Evolutionary conservation across 2,113 vertebrate genomes (phyloP), one percentile per base, ranked within the genome.

Genomic region (Alethe castanea): DNA sequence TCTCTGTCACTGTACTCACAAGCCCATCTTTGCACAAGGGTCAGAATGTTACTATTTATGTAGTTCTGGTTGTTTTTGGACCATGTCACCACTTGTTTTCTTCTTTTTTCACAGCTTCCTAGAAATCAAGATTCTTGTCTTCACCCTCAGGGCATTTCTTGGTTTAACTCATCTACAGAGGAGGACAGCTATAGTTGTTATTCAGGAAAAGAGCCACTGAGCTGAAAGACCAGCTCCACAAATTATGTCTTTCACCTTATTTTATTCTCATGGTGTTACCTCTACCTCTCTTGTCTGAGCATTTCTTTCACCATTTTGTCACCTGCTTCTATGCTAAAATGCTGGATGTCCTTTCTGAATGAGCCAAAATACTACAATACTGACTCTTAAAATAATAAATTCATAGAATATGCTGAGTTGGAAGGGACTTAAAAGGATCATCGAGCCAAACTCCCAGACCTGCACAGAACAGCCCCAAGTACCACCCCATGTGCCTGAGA

Each of bases 381-480:
- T 23, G 33, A 78, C 31, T 81, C 15, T 84, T 88, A 42, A 22
- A 61, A 28, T 48, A 20, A 48, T 33, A 50, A n/a, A 29, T 35
- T 48, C 11, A 56, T 17, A 31, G 31, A 69, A 31, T 42, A 48
- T 61, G 3, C 8, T 42, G 22, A 48, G 8, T 14, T 70, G n/a
- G 26, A 88, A 45, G 19, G 14, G 35, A 62, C 12, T 18, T 19
- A 36, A 20, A 26, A 69, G 8, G 31, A 69, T 19, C 40, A 48
- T 7, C 0, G 5, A 69, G 20, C 56, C 18, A 35, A 76, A 0
- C 8, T 36, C 9, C 31, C 33, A 40, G 12, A 8, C 12, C 25
- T 69, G 62, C 35, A 69, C 15, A 42, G 38, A 22, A 19, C 3
- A 76, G 11, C 6, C 3, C 31, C 14, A 56, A 26, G 9, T 28